A percentile compares a stretch with the other conserved stretches of the same genome.
Conservation (phyloP, 2,113 vertebrate species). For the Anser brachyrhynchus region DNA sequence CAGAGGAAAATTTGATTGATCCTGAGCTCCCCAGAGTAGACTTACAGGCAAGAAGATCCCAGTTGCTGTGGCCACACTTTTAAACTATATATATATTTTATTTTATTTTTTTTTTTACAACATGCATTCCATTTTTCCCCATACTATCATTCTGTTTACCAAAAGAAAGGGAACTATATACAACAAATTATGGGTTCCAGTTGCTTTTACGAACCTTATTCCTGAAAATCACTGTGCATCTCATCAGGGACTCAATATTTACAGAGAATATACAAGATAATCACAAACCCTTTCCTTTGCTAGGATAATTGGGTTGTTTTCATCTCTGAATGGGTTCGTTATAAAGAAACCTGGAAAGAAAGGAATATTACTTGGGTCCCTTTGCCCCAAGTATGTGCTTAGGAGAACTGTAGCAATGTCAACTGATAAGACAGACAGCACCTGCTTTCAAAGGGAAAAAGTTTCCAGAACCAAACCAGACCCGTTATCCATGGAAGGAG, state of each 20-base stretch:
- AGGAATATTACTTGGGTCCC: background rate
- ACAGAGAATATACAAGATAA: background rate
- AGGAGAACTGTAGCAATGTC: slow-evolving; percentile 13
- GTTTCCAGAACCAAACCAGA: slow-evolving; percentile 17
- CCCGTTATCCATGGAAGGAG: slow-evolving; percentile 18
- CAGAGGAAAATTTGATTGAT: background rate
- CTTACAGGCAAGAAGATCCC: background rate
- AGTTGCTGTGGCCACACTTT: background rate
- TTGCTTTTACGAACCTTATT: background rate
- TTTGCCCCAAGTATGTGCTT: background rate
- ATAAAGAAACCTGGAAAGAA: background rate
- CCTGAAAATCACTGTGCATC: background rate
- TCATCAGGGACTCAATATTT: background rate
- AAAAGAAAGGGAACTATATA: background rate
- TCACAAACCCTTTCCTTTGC: background rate
- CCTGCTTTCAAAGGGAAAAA: slow-evolving; percentile 5
- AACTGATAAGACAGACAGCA: background rate
- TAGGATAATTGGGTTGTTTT: background rate
- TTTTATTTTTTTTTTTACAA: background rate
- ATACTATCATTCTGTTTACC: background rate
- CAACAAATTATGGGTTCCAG: background rate
- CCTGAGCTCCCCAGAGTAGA: background rate
- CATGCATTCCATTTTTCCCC: background rate
- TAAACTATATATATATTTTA: background rate
- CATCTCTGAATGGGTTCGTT: background rate